Base-by-base conservation (phyloP, 92 coral and sea anemone species). In the Palythoa caribaeorum region DNA sequence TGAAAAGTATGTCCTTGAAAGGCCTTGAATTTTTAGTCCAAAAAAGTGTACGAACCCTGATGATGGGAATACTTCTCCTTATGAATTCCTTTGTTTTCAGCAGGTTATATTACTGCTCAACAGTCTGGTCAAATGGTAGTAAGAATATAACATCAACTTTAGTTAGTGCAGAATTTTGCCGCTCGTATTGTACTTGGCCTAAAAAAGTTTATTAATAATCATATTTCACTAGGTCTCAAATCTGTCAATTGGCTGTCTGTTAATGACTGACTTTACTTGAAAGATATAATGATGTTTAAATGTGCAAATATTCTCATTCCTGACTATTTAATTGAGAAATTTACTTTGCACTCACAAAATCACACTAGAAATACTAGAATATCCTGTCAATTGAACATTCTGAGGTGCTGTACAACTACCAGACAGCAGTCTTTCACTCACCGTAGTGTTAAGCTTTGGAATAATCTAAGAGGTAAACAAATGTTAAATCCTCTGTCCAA, bases 361-460 rank as follows among this genome's bases (percentile, higher is more conserved):
- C 55, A 51, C 55, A 51, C 55, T 51, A 51, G 55, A 51, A 51
- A 51, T 51, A 51, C 55, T 51, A 51, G 55, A 51, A 5, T 4
- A 51, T 51, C 5, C 55, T 51, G 55, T 51, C 55, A 51, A 51
- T 51, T 51, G 55, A 51, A 51, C 55, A 51, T 51, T 51, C 55
- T 51, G 55, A 51, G 55, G 55, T 51, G 55, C 55, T 51, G 55
- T 51, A 51, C 55, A 51, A 51, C 55, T 51, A 51, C 55, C 55
- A 51, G 55, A 51, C 55, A 51, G 55, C 55, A 51, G 55, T 51
- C 55, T 55, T 55, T 55, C 12, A 55, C 14, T 10, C 38, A 87
- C 76, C 79, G 35, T 44, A 71, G 54, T 7, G 84, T 36, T 15
- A 87, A 57, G 15, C 63, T 57, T 57, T 57, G 63, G 63, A 57